These are phyloP conservation scores for Conger conger DNA, from an alignment of 2,113 vertebrate species.

Conservation along the genomic window DNA sequence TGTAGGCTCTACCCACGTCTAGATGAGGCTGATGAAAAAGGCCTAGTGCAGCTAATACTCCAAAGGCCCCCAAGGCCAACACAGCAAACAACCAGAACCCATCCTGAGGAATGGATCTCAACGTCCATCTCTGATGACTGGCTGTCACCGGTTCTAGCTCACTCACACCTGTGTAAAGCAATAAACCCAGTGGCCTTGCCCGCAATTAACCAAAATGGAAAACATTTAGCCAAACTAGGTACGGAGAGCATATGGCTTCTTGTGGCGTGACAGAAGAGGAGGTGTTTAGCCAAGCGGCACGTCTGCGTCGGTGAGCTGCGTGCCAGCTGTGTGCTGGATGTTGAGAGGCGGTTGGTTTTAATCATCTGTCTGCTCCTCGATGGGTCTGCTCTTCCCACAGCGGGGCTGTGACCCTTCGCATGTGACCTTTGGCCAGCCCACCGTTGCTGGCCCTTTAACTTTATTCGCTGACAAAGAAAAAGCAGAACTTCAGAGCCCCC, in stretches of 20 bases:
- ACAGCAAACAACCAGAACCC: neutral
- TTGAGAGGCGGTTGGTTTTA: neutral
- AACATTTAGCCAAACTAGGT: neutral
- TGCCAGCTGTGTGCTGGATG: neutral
- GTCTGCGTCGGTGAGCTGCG: neutral
- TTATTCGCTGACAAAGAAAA: neutral
- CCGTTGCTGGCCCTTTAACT: slow-evolving; percentile 41
- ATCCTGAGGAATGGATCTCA: no score
- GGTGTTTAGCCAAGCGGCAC: neutral
- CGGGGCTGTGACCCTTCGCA: slow-evolving; percentile 36
- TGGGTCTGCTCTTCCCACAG: neutral
- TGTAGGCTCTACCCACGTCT: neutral
- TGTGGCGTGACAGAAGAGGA: neutral
- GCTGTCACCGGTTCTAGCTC: no score
- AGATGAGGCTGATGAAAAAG: neutral
- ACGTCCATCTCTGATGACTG: no score
- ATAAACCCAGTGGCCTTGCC: neutral
- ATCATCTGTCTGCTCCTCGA: neutral
- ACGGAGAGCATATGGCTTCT: neutral
- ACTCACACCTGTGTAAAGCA: neutral
- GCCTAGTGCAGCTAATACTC: neutral
- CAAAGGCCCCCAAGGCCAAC: neutral
- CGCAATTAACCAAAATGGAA: neutral
- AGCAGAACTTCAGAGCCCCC: neutral
- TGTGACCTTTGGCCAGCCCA: slow-evolving; percentile 51